A percentile compares a stretch with the other conserved stretches of the same genome.
Conservation (phyloP, 2,113 vertebrate species). For the Grantiella picta region DNA sequence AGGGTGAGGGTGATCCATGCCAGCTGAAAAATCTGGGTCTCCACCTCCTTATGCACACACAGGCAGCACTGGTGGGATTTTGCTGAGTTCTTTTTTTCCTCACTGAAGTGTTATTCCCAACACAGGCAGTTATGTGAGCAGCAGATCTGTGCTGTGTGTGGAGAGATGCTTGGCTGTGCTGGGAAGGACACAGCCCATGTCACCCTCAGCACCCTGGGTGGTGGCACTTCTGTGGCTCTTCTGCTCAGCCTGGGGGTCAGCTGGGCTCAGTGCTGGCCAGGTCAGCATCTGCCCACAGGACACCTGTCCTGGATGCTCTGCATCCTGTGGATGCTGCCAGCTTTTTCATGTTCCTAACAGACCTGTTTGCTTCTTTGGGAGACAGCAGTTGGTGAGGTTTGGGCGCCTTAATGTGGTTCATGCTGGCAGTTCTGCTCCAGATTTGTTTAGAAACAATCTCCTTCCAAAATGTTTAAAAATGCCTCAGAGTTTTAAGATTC, state of each 20-base stretch:
- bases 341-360: neutral
- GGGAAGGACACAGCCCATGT: neutral
- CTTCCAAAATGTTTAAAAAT: neutral
- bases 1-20: neutral
- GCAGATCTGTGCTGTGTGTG: accelerated
- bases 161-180: neutral
- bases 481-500: neutral
- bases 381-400: neutral
- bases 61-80: neutral
- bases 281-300: neutral
- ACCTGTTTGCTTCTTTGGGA: accelerated
- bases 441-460: neutral
- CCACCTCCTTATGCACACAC: too few species aligned
- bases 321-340: neutral
- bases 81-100: accelerated
- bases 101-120: neutral
- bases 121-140: neutral
- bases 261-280: neutral
- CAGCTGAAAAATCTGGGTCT: neutral
- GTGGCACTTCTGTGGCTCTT: neutral
- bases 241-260: neutral
- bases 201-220: neutral
- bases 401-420: neutral
- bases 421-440: neutral
- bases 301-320: neutral